phyloP scores from a whole-genome alignment of 2,113 vertebrate species.

The Poecile atricapillus region DNA sequence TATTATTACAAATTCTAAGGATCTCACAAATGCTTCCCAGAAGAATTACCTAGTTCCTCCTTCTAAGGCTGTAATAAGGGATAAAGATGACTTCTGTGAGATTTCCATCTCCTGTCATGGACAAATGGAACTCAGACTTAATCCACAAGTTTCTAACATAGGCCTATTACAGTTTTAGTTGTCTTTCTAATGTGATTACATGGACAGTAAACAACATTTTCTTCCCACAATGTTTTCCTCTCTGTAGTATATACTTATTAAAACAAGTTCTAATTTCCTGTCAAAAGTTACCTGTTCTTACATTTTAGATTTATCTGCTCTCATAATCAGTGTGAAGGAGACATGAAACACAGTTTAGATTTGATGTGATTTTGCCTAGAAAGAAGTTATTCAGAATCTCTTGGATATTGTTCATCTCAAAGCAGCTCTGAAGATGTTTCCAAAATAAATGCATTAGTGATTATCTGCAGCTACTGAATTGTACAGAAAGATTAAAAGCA shows the following conservation, averaged over 20 bases:
- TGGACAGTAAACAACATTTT: not conserved
- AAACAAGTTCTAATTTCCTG: not conserved
- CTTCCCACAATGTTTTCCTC: not conserved
- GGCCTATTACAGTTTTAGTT: not conserved
- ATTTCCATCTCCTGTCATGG: not conserved
- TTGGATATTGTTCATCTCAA: not conserved
- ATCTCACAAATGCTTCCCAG: not conserved
- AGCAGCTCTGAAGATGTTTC: not conserved
- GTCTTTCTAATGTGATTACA: not conserved
- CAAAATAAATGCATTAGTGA: not conserved
- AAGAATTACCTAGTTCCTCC: not conserved
- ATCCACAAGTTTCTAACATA: not conserved
- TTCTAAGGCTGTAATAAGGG: not conserved
- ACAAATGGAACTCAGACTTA: not conserved
- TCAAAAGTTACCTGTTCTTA: not conserved
- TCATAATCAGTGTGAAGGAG: not conserved
- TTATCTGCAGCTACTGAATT: not conserved
- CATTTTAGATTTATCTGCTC: not conserved
- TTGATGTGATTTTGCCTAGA: not conserved
- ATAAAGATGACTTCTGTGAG: not conserved
- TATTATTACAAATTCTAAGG: not conserved
- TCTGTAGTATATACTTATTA: not conserved
- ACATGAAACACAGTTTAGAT: not conserved
- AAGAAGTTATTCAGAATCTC: not conserved
- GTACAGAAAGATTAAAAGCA: not conserved